These are phyloP conservation scores for Molossus alvarezi DNA, from an alignment of 2,797 vertebrate species.

Conservation along the genomic window DNA sequence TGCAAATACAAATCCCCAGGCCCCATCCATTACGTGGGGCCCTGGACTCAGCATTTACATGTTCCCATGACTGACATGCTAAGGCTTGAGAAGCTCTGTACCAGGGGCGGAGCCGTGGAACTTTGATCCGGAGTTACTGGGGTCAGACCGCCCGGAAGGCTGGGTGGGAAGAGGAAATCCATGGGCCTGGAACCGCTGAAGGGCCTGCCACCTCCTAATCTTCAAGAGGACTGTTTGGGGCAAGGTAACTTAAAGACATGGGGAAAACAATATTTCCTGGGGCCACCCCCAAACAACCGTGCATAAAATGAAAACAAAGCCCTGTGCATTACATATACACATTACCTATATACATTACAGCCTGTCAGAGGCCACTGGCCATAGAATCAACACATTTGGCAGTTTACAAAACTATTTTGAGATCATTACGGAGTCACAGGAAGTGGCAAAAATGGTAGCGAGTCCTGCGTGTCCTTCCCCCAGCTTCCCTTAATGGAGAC, in stretches of 20 bases:
- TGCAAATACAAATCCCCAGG: not conserved
- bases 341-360: no score
- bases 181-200: not conserved
- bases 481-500: not conserved
- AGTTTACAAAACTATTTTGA: conserved; percentile 19
- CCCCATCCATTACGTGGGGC: not conserved
- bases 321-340: no score
- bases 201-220: not conserved
- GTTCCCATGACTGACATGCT: not conserved
- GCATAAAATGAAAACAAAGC: not conserved
- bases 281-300: not conserved
- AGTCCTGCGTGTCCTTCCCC: not conserved
- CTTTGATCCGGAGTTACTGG: not conserved
- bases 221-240: not conserved
- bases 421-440: conserved; percentile 18
- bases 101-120: not conserved
- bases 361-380: not conserved
- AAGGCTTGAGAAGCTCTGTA: not conserved
- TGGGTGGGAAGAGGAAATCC: not conserved
- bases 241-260: not conserved
- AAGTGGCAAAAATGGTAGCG: not conserved
- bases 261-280: conserved; percentile 37
- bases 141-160: not conserved
- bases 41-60: not conserved
- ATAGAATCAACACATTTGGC: not conserved